Evolutionary conservation across 2,113 vertebrate genomes (phyloP), one percentile per base, ranked within the genome.

Genomic region (Scophthalmus maximus): DNA sequence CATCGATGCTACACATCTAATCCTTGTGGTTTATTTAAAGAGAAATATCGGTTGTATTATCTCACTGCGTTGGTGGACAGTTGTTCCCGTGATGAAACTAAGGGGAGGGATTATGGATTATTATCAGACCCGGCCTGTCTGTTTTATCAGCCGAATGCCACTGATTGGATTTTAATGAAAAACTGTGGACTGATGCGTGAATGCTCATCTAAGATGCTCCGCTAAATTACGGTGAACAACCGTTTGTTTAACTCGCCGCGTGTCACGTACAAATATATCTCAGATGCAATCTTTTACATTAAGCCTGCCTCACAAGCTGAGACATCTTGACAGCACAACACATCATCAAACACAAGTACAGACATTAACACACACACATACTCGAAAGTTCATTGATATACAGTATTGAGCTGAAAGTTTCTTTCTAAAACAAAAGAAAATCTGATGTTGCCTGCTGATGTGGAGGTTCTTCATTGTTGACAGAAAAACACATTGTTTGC

Each of bases 121-220:
- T 50, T 50, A 50, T 87, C 57, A 17, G 51, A 34, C 55, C n/a
- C n/a, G n/a, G 18, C 38, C 32, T 30, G 55, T 38, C 52, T n/a
- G n/a, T n/a, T 64, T 82, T 82, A 84, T 82, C 78, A 79, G 62
- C 53, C 49, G 38, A 58, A 59, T 25, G 67, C 51, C 55, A 80
- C 8, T 70, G 78, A 82, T 83, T 78, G 73, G 76, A 69, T 80
- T 82, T 86, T 78, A 82, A 86, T 87, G 70, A 60, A 76, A 38
- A 79, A 64, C 25, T 60, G 56, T 52, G 53, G 62, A 64, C 47
- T 6, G 67, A 75, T 14, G 72, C 1, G 36, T 26, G 76, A 58
- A 77, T 32, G 2, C 57, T 79, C 65, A 8, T 57, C 65, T 8
- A 8, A 0, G n/a, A 47, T 22, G 42, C 49, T 53, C 22, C 61